Evolutionary conservation across 2,113 vertebrate genomes (phyloP), one percentile per base, ranked within the genome.

Genomic region (Corydoras sp.): DNA sequence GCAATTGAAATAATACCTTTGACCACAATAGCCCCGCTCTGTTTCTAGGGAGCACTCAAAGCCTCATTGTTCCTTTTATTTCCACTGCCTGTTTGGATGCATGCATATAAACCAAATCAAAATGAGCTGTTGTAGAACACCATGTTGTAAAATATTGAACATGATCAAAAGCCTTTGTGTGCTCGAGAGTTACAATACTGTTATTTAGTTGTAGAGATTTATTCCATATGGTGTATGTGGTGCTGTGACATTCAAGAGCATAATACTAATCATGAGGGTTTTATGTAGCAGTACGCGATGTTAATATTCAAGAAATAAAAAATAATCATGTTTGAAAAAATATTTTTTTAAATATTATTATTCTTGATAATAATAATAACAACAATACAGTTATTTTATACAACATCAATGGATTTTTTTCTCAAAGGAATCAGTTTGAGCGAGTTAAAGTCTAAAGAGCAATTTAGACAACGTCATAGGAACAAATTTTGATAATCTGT

Each of bases 1-100:
- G 87, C 81, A 84, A 88, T 88, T 87, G 88, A 83, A 90, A 85
- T 84, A 80, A 86, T 89, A 89, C 87, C 84, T 89, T 83, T 77
- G 80, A 87, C 78, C 84, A 89, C 86, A 90, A 89, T 85, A 81
- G 86, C 78, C 81, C 82, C 86, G 86, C 85, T 87, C 83, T 85
- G 84, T 86, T 89, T 89, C 86, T 84, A 84, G 69, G 83, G 84
- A 86, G 86, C 89, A 86, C 86, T 86, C 86, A 85, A 87, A 86
- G 73, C 81, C 83, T 72, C 62, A 81, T 91, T 90, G 86, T 91
- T 84, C 83, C 85, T 73, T 85, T 88, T 89, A 87, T 90, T 83
- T 78, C 75, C 10, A 58, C 61, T 79, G 80, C 83, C 35, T 89
- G 85, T 90, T 89, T 89, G 85, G 83, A 87, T 87, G 85, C 85